Percentiles rank a stretch among this genome's conserved stretches.
Conservation (phyloP, 2,888 invertebrate species). For the Conus canariensis region DNA sequence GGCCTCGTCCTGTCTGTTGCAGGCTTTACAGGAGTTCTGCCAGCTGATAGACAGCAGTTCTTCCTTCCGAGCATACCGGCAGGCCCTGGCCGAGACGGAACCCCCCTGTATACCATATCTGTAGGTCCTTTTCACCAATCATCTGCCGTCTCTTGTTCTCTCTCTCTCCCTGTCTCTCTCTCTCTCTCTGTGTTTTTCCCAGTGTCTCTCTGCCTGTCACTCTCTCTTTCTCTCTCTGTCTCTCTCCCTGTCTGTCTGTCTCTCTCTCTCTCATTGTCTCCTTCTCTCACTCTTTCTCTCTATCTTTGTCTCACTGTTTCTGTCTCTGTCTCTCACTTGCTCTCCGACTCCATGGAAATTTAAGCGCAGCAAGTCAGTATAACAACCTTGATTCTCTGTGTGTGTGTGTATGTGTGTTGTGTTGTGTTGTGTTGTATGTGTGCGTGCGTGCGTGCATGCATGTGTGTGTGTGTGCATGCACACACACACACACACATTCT, state of each 20-base stretch:
- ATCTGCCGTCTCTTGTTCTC: background rate
- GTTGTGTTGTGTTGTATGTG: background rate
- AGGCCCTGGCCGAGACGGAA: constrained; percentile 94
- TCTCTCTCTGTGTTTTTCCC: background rate
- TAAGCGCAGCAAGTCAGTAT: background rate
- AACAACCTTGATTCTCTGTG: background rate
- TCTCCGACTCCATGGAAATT: too few species aligned
- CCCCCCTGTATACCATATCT: constrained; percentile 99
- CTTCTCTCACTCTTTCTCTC: background rate
- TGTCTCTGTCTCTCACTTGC: background rate
- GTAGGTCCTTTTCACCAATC: constrained; percentile 82
- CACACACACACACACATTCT: too few species aligned
- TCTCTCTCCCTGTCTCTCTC: background rate
- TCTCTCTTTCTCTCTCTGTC: background rate
- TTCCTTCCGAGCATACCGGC: constrained; percentile 97
- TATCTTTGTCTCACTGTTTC: background rate
- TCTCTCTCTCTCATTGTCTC: background rate
- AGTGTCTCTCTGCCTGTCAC: background rate
- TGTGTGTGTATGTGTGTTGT: background rate
- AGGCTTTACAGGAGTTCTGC: constrained; percentile 94
- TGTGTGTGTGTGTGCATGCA: too few species aligned
- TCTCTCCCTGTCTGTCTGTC: background rate
- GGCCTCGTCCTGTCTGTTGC: constrained; percentile 40
- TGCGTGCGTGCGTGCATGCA: background rate
- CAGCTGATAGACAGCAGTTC: constrained; percentile 98